Base-by-base conservation (phyloP, 2,888 invertebrate species). In the Diarsia dahlii region DNA sequence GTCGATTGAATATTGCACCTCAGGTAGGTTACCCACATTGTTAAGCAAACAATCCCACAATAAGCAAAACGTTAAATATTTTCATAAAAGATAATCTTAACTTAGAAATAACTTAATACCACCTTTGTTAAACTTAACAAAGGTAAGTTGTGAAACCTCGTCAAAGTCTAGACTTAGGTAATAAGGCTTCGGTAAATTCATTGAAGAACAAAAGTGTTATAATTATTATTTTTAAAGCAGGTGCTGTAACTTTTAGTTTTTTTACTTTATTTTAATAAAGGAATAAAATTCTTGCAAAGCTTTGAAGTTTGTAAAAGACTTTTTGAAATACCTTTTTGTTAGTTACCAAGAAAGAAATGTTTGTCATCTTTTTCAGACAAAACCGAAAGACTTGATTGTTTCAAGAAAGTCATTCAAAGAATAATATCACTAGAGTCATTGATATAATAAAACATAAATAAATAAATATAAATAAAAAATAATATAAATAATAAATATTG, bases 151-250 rank as follows among this genome's bases (percentile, higher is more conserved):
- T 3, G 13, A 68, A 58, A 34, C 48, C 64, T 64, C 52, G 39
- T 68, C 65, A 62, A 46, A 64, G 67, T 23, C 48, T 65, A 74
- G 46, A 58, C 63, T 28, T 23, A 13, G 8, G 12, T 72, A 54
- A 66, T 54, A 54, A 54, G 46, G 58, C 63, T 60, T 72, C 13
- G 62, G 34, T 54, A 45, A 65, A 66, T 54, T 54, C 0, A 18
- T 50, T 50, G 23, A 28, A 65, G n/a, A 66, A 72, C 52, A 66
- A 77, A 78, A 48, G 58, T 28, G 12, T n/a, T 39, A 34, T 64
- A 39, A 39, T 39, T 39, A 20, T 52, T n/a, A 58, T 45, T 48
- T 77, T 46, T 34, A 50, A 48, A 56, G 48, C 10, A 46, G 18
- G 13, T 70, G 18, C 9, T 64, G 48, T 2, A 18, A 20, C 13